Percentiles rank a stretch among this genome's conserved stretches.
Evolutionary conservation across 2,113 vertebrate genomes (phyloP).

Genomic region (Clupea harengus): DNA sequence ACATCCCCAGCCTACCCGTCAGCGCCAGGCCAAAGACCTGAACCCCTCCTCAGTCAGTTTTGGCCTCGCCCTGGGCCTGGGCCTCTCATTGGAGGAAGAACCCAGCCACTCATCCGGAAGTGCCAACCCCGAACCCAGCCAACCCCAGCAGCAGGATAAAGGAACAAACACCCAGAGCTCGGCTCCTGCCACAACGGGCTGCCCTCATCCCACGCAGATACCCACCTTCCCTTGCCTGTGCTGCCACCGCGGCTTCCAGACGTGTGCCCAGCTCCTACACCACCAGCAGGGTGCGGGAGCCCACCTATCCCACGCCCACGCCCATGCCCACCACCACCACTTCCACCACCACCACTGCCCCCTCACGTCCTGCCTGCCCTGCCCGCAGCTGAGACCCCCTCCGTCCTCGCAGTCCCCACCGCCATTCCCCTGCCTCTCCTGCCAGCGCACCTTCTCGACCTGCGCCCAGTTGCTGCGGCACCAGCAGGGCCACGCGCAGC

Average conservation of each 20-base stretch:
- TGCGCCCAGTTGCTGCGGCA: constrained; percentile 59
- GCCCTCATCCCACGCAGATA: constrained; percentile 47
- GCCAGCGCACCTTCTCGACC: constrained; percentile 59
- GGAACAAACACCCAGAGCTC: constrained; percentile 43
- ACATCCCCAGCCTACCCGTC: neutral
- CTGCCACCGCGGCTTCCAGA: constrained; percentile 60
- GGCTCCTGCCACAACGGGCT: constrained; percentile 30
- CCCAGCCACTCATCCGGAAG: constrained; percentile 37
- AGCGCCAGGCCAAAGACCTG: constrained; percentile 53
- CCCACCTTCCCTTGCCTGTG: constrained; percentile 68
- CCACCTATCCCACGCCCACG: constrained; percentile 54
- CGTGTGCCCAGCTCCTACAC: constrained; percentile 54
- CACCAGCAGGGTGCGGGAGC: constrained; percentile 53
- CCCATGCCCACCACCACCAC: constrained; percentile 62
- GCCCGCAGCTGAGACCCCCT: constrained; percentile 50
- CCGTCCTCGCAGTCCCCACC: constrained; percentile 51
- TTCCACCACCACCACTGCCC: constrained; percentile 68
- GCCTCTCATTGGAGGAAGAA: constrained; percentile 53
- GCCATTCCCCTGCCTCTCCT: constrained; percentile 61
- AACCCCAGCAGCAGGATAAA: constrained; percentile 44
- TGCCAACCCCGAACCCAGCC: constrained; percentile 24
- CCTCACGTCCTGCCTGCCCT: constrained; percentile 57
- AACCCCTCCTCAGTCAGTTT: constrained; percentile 39
- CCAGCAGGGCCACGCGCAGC: constrained; percentile 53
- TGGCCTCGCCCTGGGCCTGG: constrained; percentile 50